Conservation (phyloP, 2,113 vertebrate genomes). For the Chroicocephalus ridibundus region DNA sequence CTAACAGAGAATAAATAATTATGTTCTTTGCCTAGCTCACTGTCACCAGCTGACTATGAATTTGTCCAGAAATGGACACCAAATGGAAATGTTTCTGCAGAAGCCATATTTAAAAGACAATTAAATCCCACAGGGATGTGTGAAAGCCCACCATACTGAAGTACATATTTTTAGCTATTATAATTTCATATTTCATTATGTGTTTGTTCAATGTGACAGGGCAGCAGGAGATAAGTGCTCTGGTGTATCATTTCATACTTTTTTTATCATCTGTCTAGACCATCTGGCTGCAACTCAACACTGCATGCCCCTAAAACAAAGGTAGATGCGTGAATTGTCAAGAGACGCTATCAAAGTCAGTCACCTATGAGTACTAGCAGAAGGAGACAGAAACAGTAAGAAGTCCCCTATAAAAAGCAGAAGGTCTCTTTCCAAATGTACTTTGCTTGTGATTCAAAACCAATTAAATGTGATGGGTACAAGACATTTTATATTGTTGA, state of each 20-base stretch:
- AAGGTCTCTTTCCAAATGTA: not conserved
- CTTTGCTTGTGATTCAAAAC: not conserved
- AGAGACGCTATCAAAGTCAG: not conserved
- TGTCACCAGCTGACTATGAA: not conserved
- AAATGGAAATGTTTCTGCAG: not conserved
- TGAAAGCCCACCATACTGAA: not conserved
- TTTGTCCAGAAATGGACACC: not conserved
- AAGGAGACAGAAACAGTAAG: not conserved
- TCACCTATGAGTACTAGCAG: not conserved
- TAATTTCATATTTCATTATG: slow-evolving; percentile 35
- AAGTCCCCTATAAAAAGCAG: not conserved
- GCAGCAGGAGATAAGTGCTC: slow-evolving; percentile 4
- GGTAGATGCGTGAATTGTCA: not conserved
- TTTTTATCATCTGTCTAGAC: slow-evolving; percentile 36
- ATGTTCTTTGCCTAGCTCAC: not conserved
- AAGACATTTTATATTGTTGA: not conserved
- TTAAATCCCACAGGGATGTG: not conserved
- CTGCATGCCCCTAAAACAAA: not conserved
- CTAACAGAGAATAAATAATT: not conserved
- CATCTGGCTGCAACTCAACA: slow-evolving; percentile 37
- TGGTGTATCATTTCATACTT: not conserved
- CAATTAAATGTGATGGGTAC: not conserved
- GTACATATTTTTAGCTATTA: slow-evolving; percentile 17
- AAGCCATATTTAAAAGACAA: not conserved
- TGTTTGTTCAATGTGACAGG: not conserved